A percentile compares a stretch with the other conserved stretches of the same genome.
These are phyloP conservation scores for Spinus pinus DNA, from an alignment of 2,797 vertebrate species.

Conservation along the genomic window DNA sequence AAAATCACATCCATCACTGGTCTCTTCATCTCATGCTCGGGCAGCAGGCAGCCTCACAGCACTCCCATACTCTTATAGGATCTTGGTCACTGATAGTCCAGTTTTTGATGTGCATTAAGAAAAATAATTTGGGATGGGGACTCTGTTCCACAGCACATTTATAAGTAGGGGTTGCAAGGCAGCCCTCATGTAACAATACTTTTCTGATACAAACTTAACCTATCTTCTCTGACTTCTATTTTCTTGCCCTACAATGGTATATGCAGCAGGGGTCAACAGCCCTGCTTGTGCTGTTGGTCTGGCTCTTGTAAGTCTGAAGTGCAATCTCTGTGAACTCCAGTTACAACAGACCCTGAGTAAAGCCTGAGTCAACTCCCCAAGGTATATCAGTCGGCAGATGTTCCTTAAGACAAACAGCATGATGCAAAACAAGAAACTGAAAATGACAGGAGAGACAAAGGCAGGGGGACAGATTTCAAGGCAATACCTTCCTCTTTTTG, in stretches of 20 bases:
- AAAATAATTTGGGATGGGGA: not conserved
- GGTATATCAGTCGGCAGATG: not conserved
- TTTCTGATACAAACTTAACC: not conserved
- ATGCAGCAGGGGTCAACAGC: not conserved
- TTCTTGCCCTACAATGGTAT: not conserved
- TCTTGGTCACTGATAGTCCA: not conserved
- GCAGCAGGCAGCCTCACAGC: not conserved
- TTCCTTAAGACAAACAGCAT: not conserved
- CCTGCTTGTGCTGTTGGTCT: not conserved
- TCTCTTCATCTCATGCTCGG: not conserved
- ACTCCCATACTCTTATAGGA: not conserved
- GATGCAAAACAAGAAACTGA: not conserved
- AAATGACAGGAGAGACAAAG: not conserved
- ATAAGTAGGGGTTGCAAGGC: not conserved
- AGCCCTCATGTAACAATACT: not conserved
- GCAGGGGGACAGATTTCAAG: not conserved
- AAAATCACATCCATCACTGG: not conserved
- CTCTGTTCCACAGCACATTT: not conserved
- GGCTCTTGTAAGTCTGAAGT: not conserved
- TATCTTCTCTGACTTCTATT: not conserved
- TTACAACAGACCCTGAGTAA: not conserved
- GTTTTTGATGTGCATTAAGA: not conserved
- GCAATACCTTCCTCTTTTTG: not conserved
- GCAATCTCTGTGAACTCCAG: not conserved
- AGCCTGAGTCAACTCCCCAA: not conserved